These are phyloP conservation scores for Plagodis dolabraria DNA, from an alignment of 2,888 invertebrate species.

Conservation along the genomic window DNA sequence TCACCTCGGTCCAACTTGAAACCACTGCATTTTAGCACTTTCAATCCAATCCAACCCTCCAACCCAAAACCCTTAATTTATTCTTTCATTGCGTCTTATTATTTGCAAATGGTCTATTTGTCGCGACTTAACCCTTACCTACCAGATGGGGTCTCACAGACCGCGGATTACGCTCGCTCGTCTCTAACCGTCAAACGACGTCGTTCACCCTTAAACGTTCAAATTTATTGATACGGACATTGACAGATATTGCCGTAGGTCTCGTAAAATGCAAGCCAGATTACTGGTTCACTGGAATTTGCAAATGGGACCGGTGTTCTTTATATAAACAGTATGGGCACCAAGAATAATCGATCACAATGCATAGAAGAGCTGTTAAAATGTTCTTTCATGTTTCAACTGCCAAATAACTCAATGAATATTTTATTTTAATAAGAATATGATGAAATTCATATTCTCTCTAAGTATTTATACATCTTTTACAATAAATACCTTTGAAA, in stretches of 20 bases:
- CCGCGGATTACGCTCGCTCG: slow-evolving; percentile 75
- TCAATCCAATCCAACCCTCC: slow-evolving; percentile 23
- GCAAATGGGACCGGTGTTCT: slow-evolving; percentile 77
- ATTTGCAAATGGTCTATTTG: slow-evolving; percentile 85
- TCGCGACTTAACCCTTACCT: slow-evolving; percentile 83
- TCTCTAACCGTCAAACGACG: slow-evolving; percentile 79
- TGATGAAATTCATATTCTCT: no score
- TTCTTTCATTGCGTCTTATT: slow-evolving; percentile 84
- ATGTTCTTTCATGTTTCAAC: no score
- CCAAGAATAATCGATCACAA: no score
- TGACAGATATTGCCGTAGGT: slow-evolving; percentile 81
- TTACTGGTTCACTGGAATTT: slow-evolving; percentile 77
- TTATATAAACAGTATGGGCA: slow-evolving; percentile 11
- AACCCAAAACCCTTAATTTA: slow-evolving; percentile 72
- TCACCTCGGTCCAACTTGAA: slow-evolving; percentile 25
- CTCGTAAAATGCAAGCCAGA: slow-evolving; percentile 82
- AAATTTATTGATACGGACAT: slow-evolving; percentile 84
- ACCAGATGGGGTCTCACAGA: slow-evolving; percentile 78
- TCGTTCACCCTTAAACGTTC: slow-evolving; percentile 76
- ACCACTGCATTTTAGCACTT: slow-evolving; percentile 40
- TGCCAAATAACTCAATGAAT: no score
- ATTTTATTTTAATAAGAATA: no score
- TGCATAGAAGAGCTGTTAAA: no score
- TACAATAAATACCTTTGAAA: no score
- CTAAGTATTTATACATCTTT: no score